A percentile compares a stretch with the other conserved stretches of the same genome.
Conservation (phyloP, 2,797 vertebrate genomes). For the Pteronotus mesoamericanus region DNA sequence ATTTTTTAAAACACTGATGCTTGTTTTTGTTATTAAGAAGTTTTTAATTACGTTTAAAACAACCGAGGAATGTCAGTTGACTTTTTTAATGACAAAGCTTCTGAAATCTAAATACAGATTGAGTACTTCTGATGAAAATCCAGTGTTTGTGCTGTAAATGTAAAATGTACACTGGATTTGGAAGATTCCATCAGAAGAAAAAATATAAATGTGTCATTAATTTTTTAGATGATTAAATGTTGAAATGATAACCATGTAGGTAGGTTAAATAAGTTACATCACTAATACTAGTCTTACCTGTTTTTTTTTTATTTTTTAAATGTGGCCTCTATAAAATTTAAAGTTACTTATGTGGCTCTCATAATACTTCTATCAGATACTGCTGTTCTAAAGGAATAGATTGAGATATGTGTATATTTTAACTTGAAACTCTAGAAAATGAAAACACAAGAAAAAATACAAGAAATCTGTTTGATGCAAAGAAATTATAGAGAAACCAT, state of each 20-base stretch:
- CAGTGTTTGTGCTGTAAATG: neutral
- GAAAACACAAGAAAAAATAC: neutral
- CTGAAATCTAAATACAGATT: neutral
- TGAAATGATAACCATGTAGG: neutral
- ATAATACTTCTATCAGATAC: neutral
- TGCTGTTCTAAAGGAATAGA: neutral
- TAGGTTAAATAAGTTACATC: neutral
- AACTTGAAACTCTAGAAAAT: neutral
- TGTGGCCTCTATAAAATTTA: neutral
- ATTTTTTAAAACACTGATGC: neutral
- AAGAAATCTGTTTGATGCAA: neutral
- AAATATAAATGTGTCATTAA: neutral
- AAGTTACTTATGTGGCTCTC: neutral
- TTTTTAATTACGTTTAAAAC: neutral
- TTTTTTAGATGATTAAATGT: neutral
- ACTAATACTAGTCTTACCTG: neutral
- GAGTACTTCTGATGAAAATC: constrained; percentile 29
- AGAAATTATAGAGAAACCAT: neutral
- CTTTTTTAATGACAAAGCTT: neutral
- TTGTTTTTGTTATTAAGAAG: neutral
- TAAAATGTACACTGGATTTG: neutral
- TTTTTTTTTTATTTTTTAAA: neutral
- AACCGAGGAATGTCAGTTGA: neutral
- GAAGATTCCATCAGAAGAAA: neutral
- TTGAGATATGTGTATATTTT: neutral